Conservation (phyloP, 2,113 vertebrate species). For the Mobula hypostoma region DNA sequence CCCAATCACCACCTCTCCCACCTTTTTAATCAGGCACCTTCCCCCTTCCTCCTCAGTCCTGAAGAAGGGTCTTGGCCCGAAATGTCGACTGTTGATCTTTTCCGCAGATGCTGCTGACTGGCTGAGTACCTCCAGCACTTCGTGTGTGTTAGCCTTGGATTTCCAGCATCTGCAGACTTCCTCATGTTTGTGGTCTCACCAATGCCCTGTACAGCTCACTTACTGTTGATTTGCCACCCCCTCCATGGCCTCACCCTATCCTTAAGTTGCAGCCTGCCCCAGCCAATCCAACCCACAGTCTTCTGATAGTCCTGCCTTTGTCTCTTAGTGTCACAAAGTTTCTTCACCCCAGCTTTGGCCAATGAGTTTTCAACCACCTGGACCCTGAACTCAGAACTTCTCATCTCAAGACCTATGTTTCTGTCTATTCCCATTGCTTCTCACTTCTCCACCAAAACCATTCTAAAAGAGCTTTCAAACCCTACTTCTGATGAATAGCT, state of each 20-base stretch:
- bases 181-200: no score
- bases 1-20: no score
- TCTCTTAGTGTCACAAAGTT: background rate
- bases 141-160: no score
- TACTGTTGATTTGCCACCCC: background rate
- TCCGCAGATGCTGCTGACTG: no score
- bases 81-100: no score
- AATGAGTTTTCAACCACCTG: background rate
- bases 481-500: background rate
- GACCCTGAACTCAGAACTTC: background rate
- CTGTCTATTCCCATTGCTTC: no score
- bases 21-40: no score
- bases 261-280: background rate
- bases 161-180: no score
- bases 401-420: background rate
- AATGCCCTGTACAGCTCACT: background rate
- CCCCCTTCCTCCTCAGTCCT: no score
- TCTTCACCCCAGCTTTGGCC: background rate
- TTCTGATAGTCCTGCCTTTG: background rate
- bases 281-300: no score
- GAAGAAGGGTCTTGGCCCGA: no score
- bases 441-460: background rate
- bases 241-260: background rate
- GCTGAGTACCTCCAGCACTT: no score
- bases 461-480: background rate